phyloP scores from a whole-genome alignment of 92 coral and sea anemone species.

The Pocillopora meandrina region DNA sequence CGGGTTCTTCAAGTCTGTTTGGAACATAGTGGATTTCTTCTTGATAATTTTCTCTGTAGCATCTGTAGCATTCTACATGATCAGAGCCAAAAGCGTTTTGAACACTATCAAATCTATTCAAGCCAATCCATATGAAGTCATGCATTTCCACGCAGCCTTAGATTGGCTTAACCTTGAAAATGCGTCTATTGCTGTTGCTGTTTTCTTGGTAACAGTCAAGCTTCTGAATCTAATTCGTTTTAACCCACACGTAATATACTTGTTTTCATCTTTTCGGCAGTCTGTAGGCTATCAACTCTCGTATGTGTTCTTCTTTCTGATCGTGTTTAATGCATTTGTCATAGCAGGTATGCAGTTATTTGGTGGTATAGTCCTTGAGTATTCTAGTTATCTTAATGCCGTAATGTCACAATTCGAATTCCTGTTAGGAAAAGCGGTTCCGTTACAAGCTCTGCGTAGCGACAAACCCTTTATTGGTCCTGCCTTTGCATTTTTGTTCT shows the following conservation, averaged over 20 bases:
- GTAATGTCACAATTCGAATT: slow-evolving; percentile 54
- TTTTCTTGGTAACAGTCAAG: slow-evolving; percentile 52
- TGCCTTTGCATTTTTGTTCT: slow-evolving; percentile 32
- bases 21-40: slow-evolving; percentile 51
- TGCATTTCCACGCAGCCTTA: slow-evolving; percentile 47
- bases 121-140: slow-evolving; percentile 45
- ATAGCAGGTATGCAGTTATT: slow-evolving; percentile 49
- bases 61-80: slow-evolving; percentile 44
- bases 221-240: slow-evolving; percentile 49
- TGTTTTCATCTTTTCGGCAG: slow-evolving; percentile 50
- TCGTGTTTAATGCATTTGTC: slow-evolving; percentile 35
- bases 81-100: slow-evolving; percentile 41
- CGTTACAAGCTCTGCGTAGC: slow-evolving; percentile 39
- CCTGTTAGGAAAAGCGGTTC: slow-evolving; percentile 59
- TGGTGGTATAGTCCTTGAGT: slow-evolving; percentile 37
- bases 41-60: slow-evolving; percentile 34
- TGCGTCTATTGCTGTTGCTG: slow-evolving; percentile 41
- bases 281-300: slow-evolving; percentile 41
- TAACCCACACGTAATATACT: slow-evolving; percentile 49
- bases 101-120: slow-evolving; percentile 39
- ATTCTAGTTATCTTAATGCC: slow-evolving; percentile 29
- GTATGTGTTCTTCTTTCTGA: slow-evolving; percentile 29
- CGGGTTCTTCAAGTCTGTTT: slow-evolving; percentile 32
- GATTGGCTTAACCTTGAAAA: slow-evolving; percentile 41
- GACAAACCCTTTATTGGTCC: slow-evolving; percentile 41